phyloP scores from a whole-genome alignment of 1,140 invertebrate species.

The Bradynema listronoti region DNA sequence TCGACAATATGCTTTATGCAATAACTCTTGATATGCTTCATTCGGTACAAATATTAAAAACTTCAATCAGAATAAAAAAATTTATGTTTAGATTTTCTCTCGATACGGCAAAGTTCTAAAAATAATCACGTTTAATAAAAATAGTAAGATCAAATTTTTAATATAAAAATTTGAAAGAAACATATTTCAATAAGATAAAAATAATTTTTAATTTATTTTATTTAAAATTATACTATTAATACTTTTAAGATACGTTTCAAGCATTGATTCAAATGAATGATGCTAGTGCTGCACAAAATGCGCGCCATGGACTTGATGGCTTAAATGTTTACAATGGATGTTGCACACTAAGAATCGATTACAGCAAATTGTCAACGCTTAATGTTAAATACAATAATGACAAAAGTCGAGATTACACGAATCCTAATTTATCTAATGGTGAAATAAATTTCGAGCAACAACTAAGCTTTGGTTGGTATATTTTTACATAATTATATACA shows the following conservation, averaged over 20 bases:
- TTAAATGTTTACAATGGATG: constrained; percentile 99
- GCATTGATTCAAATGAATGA: constrained; percentile 96
- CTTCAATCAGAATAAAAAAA: neutral
- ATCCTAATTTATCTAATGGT: constrained; percentile 87
- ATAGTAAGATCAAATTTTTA: constrained; percentile 70
- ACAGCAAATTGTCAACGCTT: constrained; percentile 89
- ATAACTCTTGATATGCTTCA: constrained; percentile 92
- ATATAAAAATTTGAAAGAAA: no score
- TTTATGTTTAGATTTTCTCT: constrained; percentile 77
- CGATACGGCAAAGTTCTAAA: constrained; percentile 94
- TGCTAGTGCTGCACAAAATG: constrained; percentile 85
- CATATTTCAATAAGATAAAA: no score
- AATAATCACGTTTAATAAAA: constrained; percentile 99
- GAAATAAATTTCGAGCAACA: constrained; percentile 67
- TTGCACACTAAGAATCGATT: constrained; percentile 97
- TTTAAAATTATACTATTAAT: constrained; percentile 38
- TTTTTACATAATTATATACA: no score
- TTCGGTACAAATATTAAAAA: constrained; percentile 63
- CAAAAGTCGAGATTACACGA: constrained; percentile 96
- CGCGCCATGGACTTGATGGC: constrained; percentile 83
- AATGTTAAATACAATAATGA: constrained; percentile 99
- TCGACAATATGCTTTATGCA: constrained; percentile 95
- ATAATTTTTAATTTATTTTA: no score
- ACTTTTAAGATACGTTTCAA: constrained; percentile 86
- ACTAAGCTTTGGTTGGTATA: constrained; percentile 35